phyloP scores from a whole-genome alignment of 2,797 vertebrate genomes.

The Melanotaenia trifasciata region DNA sequence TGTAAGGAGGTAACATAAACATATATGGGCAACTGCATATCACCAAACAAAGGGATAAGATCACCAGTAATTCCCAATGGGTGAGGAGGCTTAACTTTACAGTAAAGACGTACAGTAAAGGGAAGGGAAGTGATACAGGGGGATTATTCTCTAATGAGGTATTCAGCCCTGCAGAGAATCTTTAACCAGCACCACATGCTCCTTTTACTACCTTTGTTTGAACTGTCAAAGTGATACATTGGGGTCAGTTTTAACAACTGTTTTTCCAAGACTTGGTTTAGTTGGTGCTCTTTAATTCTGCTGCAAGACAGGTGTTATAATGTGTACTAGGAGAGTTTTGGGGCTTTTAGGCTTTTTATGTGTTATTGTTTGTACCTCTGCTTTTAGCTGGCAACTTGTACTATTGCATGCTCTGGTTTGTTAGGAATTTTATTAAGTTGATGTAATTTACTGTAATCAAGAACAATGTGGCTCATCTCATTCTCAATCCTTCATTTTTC shows the following conservation, averaged over 20 bases:
- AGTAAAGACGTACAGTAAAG: neutral
- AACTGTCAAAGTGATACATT: slow-evolving; percentile 2
- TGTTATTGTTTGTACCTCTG: too few relatives aligned
- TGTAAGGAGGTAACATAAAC: slow-evolving; percentile 67
- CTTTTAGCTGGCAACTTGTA: too few relatives aligned
- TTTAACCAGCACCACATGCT: neutral
- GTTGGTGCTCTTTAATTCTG: neutral
- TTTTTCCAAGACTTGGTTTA: neutral
- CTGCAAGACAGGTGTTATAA: neutral
- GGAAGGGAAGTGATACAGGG: neutral
- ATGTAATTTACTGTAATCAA: slow-evolving; percentile 32
- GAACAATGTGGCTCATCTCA: neutral
- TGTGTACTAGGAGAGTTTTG: neutral
- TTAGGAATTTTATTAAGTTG: neutral
- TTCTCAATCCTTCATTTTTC: slow-evolving; percentile 14
- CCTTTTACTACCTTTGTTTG: slow-evolving; percentile 2
- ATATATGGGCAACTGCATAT: slow-evolving; percentile 2
- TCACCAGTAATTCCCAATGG: neutral
- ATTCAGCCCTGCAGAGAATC: neutral
- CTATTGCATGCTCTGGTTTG: neutral
- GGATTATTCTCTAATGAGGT: slow-evolving; percentile 26
- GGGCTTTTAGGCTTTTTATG: neutral
- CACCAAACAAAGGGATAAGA: neutral
- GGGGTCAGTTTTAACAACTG: neutral
- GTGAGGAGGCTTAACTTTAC: slow-evolving; percentile 5